These are phyloP conservation scores for Mesocricetus auratus DNA, from an alignment of 2,113 vertebrate genomes.

Conservation along the genomic window DNA sequence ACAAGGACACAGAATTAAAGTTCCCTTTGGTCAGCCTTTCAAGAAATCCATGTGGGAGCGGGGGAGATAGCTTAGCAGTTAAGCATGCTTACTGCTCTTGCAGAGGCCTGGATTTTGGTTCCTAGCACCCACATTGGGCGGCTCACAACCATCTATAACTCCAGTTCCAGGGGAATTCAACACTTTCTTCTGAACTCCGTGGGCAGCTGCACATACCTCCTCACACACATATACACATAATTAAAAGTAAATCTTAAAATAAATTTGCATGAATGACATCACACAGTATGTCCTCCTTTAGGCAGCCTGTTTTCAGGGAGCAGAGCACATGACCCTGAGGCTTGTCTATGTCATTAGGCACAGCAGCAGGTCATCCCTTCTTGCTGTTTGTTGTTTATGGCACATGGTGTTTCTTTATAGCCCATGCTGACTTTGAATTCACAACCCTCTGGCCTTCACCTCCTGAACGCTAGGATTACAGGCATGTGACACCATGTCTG, in stretches of 20 bases:
- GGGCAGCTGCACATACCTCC: background rate
- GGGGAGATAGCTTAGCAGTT: background rate
- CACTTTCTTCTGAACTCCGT: background rate
- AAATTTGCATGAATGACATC: background rate
- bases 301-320: background rate
- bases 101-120: background rate
- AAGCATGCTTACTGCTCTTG: background rate
- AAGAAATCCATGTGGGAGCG: background rate
- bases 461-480: background rate
- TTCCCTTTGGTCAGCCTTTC: background rate
- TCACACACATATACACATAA: background rate
- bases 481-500: background rate
- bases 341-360: background rate
- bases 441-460: background rate
- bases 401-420: background rate
- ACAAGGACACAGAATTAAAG: background rate
- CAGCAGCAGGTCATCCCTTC: background rate
- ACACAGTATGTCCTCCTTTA: background rate
- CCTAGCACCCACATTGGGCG: background rate
- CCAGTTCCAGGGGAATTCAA: background rate
- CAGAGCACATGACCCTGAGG: background rate
- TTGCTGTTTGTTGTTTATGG: background rate
- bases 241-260: background rate
- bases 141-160: background rate
- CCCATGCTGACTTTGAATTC: background rate